These are phyloP conservation scores for Sitobion miscanthi DNA, from an alignment of 1,140 invertebrate genomes.

Conservation along the genomic window DNA sequence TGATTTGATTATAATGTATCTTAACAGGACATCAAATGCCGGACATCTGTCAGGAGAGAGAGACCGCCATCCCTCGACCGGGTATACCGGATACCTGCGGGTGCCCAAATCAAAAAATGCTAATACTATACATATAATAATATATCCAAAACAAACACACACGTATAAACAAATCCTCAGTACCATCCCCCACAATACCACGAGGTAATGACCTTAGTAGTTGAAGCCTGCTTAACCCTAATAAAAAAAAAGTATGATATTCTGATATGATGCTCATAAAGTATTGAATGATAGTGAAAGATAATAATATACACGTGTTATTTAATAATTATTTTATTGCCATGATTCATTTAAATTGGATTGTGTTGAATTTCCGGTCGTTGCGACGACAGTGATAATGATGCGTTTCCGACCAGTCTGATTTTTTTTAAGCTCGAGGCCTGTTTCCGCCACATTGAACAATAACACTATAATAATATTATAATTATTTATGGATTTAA, in stretches of 20 bases:
- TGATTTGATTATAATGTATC: no score
- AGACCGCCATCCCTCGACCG: no score
- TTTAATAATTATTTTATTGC: neutral
- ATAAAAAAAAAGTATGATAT: neutral
- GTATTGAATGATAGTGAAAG: neutral
- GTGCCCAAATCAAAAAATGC: no score
- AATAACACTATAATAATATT: neutral
- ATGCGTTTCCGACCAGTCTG: neutral
- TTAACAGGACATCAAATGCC: no score
- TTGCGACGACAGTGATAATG: neutral
- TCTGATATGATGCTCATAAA: neutral
- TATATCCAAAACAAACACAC: no score
- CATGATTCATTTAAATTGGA: neutral
- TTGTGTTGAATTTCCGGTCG: neutral
- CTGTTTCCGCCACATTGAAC: neutral
- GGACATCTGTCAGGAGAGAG: no score
- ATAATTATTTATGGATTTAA: neutral
- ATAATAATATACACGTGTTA: neutral
- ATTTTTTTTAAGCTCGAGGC: neutral
- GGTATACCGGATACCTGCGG: no score
- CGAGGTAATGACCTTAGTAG: no score
- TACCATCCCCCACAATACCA: no score
- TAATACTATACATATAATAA: no score
- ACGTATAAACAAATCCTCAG: no score
- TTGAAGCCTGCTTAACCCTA: no score